These are phyloP conservation scores for Blomia tropicalis DNA, from an alignment of 2,888 invertebrate species.

Conservation along the genomic window DNA sequence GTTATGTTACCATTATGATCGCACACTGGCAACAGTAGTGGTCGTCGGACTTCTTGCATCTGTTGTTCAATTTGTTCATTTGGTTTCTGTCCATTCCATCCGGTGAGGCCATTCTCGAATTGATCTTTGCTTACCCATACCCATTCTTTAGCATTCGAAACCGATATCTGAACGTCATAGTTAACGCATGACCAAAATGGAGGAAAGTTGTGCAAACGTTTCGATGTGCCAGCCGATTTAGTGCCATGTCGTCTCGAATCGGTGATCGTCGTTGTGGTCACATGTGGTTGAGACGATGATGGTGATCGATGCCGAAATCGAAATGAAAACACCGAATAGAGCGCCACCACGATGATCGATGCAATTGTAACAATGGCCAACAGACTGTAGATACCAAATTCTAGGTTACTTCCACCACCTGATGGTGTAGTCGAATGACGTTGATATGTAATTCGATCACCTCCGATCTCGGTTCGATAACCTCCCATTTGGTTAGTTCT, in stretches of 20 bases:
- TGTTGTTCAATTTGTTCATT: background rate
- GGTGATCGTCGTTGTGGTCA: background rate
- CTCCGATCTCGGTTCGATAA: background rate
- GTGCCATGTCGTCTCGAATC: no score
- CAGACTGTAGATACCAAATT: conserved; percentile 22
- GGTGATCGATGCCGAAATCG: conserved; percentile 46
- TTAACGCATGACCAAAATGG: background rate
- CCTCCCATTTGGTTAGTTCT: no score
- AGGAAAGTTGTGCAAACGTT: background rate
- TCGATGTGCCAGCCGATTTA: background rate
- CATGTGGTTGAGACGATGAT: background rate
- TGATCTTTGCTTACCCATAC: conserved; percentile 65
- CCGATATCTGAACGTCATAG: background rate
- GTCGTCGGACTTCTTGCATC: conserved; percentile 1
- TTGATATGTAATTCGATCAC: conserved; percentile 8
- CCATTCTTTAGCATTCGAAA: conserved; percentile 62
- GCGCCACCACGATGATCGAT: conserved; percentile 5
- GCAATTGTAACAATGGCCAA: conserved; percentile 16
- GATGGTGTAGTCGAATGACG: conserved; percentile 2
- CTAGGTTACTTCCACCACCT: background rate
- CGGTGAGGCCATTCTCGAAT: background rate
- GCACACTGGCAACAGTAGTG: background rate
- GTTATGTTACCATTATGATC: background rate
- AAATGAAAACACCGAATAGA: conserved; percentile 4
- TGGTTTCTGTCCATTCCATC: background rate